Conservation (phyloP, 2,113 vertebrate species). For the Eubucco bourcierii region DNA sequence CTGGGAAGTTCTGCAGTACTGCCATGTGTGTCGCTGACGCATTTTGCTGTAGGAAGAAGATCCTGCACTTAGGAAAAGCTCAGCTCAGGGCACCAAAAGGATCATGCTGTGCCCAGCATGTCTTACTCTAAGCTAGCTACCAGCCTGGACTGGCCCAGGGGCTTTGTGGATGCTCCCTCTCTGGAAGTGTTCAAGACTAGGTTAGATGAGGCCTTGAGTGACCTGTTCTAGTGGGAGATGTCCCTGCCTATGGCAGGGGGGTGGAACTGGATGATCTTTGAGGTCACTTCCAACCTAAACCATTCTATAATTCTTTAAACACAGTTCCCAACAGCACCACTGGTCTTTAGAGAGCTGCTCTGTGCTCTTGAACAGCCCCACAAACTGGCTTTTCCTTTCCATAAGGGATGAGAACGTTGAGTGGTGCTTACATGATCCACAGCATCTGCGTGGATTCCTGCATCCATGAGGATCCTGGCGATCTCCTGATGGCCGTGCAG, state of each 20-base stretch:
- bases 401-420: background rate
- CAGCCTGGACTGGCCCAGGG: background rate
- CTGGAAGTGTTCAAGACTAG: too few relatives aligned
- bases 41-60: slow-evolving; percentile 77
- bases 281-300: too few relatives aligned
- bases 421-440: slow-evolving; percentile 78
- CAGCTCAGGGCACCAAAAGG: background rate
- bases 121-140: background rate
- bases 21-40: slow-evolving; percentile 78
- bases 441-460: slow-evolving; percentile 75
- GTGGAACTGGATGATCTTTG: too few relatives aligned
- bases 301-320: background rate
- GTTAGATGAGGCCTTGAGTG: too few relatives aligned
- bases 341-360: background rate
- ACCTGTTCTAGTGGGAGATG: too few relatives aligned
- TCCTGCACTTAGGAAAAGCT: background rate
- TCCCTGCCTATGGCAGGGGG: too few relatives aligned
- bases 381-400: background rate
- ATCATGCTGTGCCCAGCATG: background rate
- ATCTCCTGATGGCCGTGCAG: slow-evolving; percentile 74
- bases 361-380: background rate
- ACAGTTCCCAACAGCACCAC: background rate
- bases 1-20: slow-evolving; percentile 79
- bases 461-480: slow-evolving; percentile 75
- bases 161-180: too few relatives aligned